Evolutionary conservation across 1,140 invertebrate genomes (phyloP).

Genomic region (Drosophila aff.): DNA sequence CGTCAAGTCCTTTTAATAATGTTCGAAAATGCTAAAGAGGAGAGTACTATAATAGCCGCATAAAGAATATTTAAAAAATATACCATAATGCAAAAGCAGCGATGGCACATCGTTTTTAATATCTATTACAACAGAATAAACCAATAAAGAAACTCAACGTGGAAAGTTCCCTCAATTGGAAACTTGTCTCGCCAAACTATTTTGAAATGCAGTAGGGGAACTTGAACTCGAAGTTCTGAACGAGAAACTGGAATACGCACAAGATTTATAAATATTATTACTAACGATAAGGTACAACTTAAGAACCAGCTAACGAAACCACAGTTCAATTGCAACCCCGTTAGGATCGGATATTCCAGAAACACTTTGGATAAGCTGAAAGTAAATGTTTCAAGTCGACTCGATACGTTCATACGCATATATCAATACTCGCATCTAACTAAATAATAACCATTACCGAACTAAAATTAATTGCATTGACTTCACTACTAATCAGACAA

Average conservation of each 20-base stretch:
- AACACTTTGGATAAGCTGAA: conserved; percentile 20
- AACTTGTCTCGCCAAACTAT: conserved; percentile 26
- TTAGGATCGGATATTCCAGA: conserved; percentile 6
- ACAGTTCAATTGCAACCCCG: conserved; percentile 29
- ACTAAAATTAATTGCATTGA: conserved; percentile 59
- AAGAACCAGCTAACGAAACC: conserved; percentile 28
- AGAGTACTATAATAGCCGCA: conserved; percentile 46
- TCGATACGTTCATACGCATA: conserved; percentile 60
- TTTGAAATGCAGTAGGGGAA: conserved; percentile 13
- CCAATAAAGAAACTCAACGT: conserved; percentile 26
- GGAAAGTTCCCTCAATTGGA: conserved; percentile 65
- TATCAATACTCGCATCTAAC: conserved; percentile 51
- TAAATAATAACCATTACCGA: conserved; percentile 60
- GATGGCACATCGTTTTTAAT: conserved; percentile 53
- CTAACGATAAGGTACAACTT: conserved; percentile 11
- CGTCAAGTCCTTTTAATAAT: conserved; percentile 21
- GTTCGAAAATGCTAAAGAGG: conserved; percentile 1
- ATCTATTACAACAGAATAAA: conserved; percentile 44
- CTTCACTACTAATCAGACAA: conserved; percentile 49
- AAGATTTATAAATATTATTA: conserved; percentile 61
- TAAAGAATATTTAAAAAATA: conserved; percentile 20
- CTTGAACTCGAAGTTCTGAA: conserved; percentile 34
- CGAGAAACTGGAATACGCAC: conserved; percentile 66
- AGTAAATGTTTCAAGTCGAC: conserved; percentile 30
- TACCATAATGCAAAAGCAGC: not conserved